Base-by-base conservation (phyloP, 1,140 invertebrate species). In the Oscheius sp. region DNA sequence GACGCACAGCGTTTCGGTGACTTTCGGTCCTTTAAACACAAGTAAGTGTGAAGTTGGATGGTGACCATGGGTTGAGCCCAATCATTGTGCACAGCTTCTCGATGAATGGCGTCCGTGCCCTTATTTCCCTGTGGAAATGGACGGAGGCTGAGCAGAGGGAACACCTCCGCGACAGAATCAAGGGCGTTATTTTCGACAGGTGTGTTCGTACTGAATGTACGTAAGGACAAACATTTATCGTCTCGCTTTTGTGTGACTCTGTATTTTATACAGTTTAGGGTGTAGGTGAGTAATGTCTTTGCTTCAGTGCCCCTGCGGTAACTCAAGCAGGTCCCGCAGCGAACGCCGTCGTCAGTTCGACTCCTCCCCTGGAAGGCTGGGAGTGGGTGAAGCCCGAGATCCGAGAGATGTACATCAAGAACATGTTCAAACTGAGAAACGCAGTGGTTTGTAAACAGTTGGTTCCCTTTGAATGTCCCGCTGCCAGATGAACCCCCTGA, bases 101-200 rank as follows among this genome's bases (percentile, higher is more conserved):
- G 23, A 71, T 71, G 69, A 71, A 71, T 34, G 69, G 69, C 15
- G 52, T 71, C 3, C 58, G 69, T 28, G 59, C 52, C 13, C 61
- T 71, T 2, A 65, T 71, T 55, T 71, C 69, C n/a, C 52, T 71
- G 7, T 71, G 69, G 69, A 63, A 71, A 65, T 71, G 69, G 69
- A 71, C 69, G 1, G 69, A 71, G 45, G 69, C 69, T 2, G 69
- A 71, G n/a, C 52, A 71, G 20, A 62, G 59, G 38, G 52, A 55
- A 64, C 59, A 71, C 15, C 29, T 71, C 10, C 58, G 69, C 34
- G 62, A 64, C 18, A 20, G 69, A 32, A 71, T 71, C 3, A 62
- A 64, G 20, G 69, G 59, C 18, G 52, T 71, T 23, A 64, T 71
- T 38, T 71, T 71, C 35, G 69, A 71, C 34, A 71, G 68, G 68